Percentiles rank a stretch among this genome's conserved stretches.
Conservation (phyloP, 2,113 vertebrate genomes). For the Chinchilla lanigera region DNA sequence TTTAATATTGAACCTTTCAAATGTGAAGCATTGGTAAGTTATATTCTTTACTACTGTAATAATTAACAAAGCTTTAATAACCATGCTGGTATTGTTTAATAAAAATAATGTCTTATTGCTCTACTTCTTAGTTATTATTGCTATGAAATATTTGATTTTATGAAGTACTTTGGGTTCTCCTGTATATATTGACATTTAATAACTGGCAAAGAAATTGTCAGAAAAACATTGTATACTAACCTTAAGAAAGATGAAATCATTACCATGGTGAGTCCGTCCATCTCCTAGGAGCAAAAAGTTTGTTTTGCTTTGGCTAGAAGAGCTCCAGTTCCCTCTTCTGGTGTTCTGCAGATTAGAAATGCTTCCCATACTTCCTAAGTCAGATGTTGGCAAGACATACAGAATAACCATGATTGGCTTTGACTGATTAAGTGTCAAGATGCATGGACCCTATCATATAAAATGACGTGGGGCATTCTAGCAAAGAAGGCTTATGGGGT, state of each 20-base stretch:
- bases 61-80: slow-evolving; percentile 83
- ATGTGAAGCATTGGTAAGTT: slow-evolving; percentile 86
- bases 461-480: neutral
- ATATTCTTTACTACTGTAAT: slow-evolving; percentile 82
- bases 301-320: neutral
- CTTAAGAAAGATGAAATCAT: neutral
- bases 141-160: slow-evolving; percentile 88
- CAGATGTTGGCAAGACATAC: neutral
- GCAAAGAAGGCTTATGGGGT: neutral
- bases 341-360: neutral
- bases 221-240: neutral
- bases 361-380: neutral
- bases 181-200: slow-evolving; percentile 86
- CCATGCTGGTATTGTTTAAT: slow-evolving; percentile 85
- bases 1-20: slow-evolving; percentile 86
- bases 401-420: too few relatives aligned
- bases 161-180: slow-evolving; percentile 85
- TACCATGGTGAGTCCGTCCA: neutral
- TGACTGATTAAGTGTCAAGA: neutral
- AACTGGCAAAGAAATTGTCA: slow-evolving; percentile 84
- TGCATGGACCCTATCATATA: neutral
- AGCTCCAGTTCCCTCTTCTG: neutral
- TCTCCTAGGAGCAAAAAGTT: neutral
- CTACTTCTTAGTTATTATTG: slow-evolving; percentile 85
- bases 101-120: slow-evolving; percentile 84